phyloP scores from a whole-genome alignment of 1,140 invertebrate species.

The Lucilia cuprina region DNA sequence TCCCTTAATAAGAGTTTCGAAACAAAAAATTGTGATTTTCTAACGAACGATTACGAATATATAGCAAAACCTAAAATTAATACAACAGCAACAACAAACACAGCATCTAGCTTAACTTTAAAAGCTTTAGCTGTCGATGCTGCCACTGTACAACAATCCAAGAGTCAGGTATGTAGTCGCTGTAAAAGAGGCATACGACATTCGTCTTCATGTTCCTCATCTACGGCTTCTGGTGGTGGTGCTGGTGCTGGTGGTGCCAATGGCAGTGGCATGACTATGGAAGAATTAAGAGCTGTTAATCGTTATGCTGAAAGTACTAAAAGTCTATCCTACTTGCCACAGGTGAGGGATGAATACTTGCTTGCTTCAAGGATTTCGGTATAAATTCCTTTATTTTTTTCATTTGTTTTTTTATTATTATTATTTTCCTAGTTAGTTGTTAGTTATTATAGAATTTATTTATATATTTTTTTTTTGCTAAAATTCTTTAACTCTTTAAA shows the following conservation, averaged over 20 bases:
- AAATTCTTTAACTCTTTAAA: too few species aligned
- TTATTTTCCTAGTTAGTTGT: not conserved
- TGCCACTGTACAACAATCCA: not conserved
- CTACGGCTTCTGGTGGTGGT: slow-evolving; percentile 68
- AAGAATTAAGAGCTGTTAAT: slow-evolving; percentile 84
- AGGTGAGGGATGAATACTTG: slow-evolving; percentile 71
- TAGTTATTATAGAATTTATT: not conserved
- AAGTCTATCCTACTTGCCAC: slow-evolving; percentile 87
- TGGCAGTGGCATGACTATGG: slow-evolving; percentile 75
- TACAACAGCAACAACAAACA: slow-evolving; percentile 40
- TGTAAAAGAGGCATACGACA: slow-evolving; percentile 61
- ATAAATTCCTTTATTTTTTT: slow-evolving; percentile 47
- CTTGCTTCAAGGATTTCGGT: slow-evolving; percentile 59
- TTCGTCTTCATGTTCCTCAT: slow-evolving; percentile 71
- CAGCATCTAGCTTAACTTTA: slow-evolving; percentile 34
- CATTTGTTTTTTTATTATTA: slow-evolving; percentile 42
- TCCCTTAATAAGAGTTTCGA: not conserved
- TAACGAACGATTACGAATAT: slow-evolving; percentile 9
- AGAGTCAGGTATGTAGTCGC: slow-evolving; percentile 52
- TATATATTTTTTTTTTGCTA: not conserved
- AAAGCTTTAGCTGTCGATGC: not conserved
- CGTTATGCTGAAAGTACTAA: slow-evolving; percentile 91
- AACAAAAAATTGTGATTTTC: not conserved
- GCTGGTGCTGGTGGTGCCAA: slow-evolving; percentile 50
- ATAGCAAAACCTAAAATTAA: slow-evolving; percentile 24